Evolutionary conservation across 2,888 invertebrate species (phyloP), one percentile per base, ranked within the genome.

Genomic region (Andrena haemorrhoa): DNA sequence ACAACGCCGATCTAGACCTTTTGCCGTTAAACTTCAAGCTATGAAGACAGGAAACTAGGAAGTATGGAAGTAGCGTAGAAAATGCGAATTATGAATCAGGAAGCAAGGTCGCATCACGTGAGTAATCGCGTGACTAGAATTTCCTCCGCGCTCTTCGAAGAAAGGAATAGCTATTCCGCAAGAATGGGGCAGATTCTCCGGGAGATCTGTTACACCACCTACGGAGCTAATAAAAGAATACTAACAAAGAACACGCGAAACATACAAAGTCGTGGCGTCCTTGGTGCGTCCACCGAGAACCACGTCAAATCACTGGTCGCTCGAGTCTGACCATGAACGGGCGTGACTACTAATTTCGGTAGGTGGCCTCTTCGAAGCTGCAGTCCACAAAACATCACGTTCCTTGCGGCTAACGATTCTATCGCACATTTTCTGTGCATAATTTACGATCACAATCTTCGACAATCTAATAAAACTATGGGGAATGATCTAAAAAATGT

Each of bases 41-140:
- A 16, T 41, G 16, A 41, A 16, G 41, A 5, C 41, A 41, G 16
- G 41, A 41, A 16, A 41, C 41, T 41, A 41, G 16, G 41, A 41
- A 41, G 16, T 1, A 4, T 41, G 41, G 41, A 41, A 41, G 1
- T 41, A 0, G 41, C 41, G 41, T 41, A 4, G 5, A 4, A 41
- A 16, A 41, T 16, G 41, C 5, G 41, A 47, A 16, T 58, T 20
- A 58, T n/a, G 60, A 60, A 74, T 56, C 47, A 47, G 60, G 47
- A 49, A 49, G 58, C 31, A 26, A 31, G n/a, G 10, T 60, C 60
- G 47, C 33, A 74, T 41, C 41, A 41, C 41, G 41, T 12, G 41
- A 41, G 41, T 5, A 74, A 49, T 74, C 74, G 49, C 23, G n/a
- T 5, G 49, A 60, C 58, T 31, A 47, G 33, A 60, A 68, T 60